Evolutionary conservation across 2,797 vertebrate genomes (phyloP), one percentile per base, ranked within the genome.

Genomic region (Artibeus jamaicensis): DNA sequence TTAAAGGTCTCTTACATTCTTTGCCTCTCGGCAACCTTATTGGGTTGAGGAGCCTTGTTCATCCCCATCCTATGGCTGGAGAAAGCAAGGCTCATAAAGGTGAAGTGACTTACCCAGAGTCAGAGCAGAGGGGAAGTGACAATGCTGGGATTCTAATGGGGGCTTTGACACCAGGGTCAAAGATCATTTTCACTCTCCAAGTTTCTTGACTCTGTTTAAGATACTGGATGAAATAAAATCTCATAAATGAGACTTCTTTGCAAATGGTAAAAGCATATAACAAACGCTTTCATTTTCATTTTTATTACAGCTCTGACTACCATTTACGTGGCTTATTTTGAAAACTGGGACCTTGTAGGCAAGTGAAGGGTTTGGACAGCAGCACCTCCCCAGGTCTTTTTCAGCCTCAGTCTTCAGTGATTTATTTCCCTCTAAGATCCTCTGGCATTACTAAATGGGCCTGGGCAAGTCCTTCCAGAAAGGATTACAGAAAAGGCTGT

Each of bases 361-460:
- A 93, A 95, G 32, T 1, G 24, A 73, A 84, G 44, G 37, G 15
- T 70, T 86, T 93, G 42, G 37, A 89, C 48, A 57, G 84, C 92
- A 94, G 21, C 50, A 29, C 84, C 76, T 94, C 46, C 59, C 4
- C n/a, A 65, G 16, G 37, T 88, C 59, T 83, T 94, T 93, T 44
- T 92, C 65, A 87, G 71, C 67, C 32, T 68, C 42, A 68, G 15
- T 50, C 37, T 48, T 29, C 37, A 82, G 87, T 82, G 57, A 65
- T 87, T 96, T 78, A 70, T 91, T 92, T 96, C 68, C 24, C 53
- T 96, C 89, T 91, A 87, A 90, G 93, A 71, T 42, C n/a, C n/a
- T 68, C 44, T 59, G 78, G 32, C 62, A 71, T 96, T 81, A 78
- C 68, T 93, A 94, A 93, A 50, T 68, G 50, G 77, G 37, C n/a